phyloP scores from a whole-genome alignment of 2,888 invertebrate species.

The Gisinianus flammeolus region DNA sequence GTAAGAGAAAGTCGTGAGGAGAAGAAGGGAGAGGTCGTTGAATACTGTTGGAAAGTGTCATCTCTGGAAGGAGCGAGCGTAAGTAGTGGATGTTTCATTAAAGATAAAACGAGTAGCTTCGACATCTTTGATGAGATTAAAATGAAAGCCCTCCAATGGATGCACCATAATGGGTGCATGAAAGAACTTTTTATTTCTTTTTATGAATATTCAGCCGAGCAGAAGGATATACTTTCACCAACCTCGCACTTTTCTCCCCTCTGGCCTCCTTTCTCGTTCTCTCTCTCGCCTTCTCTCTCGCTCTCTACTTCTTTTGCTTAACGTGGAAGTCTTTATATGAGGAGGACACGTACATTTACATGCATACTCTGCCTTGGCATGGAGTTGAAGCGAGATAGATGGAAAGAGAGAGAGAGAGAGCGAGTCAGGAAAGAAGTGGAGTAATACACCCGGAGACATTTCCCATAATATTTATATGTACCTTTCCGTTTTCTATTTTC shows the following conservation, averaged over 20 bases:
- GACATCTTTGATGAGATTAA: conserved; percentile 55
- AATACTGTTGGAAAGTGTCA: conserved; percentile 23
- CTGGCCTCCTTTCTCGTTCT: conserved; percentile 4
- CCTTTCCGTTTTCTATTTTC: no score
- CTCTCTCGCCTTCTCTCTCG: background rate
- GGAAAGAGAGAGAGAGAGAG: no score
- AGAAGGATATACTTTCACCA: conserved; percentile 45
- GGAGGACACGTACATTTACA: background rate
- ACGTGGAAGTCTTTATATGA: no score
- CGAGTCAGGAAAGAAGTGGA: no score
- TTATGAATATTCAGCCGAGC: conserved; percentile 51
- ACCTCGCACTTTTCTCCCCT: conserved; percentile 13
- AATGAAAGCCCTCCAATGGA: conserved; percentile 45
- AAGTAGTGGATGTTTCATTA: conserved; percentile 48
- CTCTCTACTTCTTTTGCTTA: conserved; percentile 8
- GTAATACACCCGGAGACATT: no score
- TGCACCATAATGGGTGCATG: conserved; percentile 45
- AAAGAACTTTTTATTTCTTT: conserved; percentile 49
- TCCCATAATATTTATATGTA: no score
- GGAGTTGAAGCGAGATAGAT: no score
- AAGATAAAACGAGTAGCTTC: conserved; percentile 47
- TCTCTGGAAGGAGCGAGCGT: conserved; percentile 24
- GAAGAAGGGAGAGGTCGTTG: no score
- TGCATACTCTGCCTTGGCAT: background rate
- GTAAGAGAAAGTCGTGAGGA: background rate